Evolutionary conservation across 2,797 vertebrate species (phyloP).

Genomic region (Pipistrellus nathusii): DNA sequence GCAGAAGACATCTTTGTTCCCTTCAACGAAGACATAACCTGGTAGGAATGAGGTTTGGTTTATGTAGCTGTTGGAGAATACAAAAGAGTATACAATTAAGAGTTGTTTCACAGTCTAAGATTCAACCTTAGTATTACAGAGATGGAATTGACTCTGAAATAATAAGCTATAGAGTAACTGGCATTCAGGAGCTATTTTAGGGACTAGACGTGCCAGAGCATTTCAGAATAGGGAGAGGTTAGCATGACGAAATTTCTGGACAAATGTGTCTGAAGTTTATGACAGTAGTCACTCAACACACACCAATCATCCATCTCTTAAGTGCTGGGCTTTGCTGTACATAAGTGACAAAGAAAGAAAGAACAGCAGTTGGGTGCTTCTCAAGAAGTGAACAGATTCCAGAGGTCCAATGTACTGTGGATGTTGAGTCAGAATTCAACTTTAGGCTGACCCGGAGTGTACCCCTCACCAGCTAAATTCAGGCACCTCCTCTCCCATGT

Average conservation of each 20-base stretch:
- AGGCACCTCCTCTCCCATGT: not conserved
- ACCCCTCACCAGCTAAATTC: not conserved
- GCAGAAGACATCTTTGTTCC: not conserved
- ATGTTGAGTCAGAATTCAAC: not conserved
- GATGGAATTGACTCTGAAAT: not conserved
- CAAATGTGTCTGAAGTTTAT: not conserved
- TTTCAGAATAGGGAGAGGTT: not conserved
- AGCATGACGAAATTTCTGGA: not conserved
- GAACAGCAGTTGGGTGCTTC: not conserved
- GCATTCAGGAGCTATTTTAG: not conserved
- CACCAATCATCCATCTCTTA: not conserved
- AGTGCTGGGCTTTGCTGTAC: not conserved
- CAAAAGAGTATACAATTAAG: not conserved
- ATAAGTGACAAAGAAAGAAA: not conserved
- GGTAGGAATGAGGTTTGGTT: not conserved
- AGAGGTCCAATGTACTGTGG: not conserved
- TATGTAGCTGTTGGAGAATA: not conserved
- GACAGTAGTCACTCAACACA: not conserved
- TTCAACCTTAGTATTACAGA: not conserved
- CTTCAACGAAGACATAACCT: not conserved
- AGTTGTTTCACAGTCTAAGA: not conserved
- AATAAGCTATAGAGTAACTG: not conserved
- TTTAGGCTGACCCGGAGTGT: not conserved
- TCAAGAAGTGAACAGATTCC: not conserved
- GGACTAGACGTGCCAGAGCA: fast-evolving